Evolutionary conservation across 2,113 vertebrate genomes (phyloP), one percentile per base, ranked within the genome.

Genomic region (Dasypus novemcinctus): DNA sequence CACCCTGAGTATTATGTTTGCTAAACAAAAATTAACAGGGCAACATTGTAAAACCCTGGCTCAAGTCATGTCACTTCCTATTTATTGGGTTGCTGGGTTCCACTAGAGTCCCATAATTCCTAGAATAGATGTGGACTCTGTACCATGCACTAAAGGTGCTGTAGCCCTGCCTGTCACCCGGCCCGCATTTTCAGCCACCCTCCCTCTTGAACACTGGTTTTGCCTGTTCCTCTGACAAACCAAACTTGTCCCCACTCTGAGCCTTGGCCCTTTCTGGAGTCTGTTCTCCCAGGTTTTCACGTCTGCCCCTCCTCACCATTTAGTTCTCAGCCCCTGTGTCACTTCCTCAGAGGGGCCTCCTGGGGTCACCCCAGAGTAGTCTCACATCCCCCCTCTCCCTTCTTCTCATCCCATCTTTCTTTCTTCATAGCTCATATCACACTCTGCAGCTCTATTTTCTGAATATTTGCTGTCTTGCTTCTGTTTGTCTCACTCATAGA

Each of bases 101-200:
- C 27, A 33, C 2, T 2, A n/a, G n/a, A 41, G 1, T 8, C 46
- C 52, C 33, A 12, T 23, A 20, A 31, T 69, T 59, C 29, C 52
- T 20, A 14, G 29, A 76, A 1, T 61, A 36, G 59, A 18, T 12
- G n/a, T 0, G 0, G 79, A 46, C 13, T 33, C 46, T 0, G 5
- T 20, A 36, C 20, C 31, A 1, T n/a, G 76, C 18, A 52, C 27
- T 3, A 3, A 23, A 52, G 20, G 7, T n/a, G 46, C 10, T 1
- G 5, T 5, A 4, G 41, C 0, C 0, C 5, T 5, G 5, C 38
- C 81, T 27, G 0, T 4, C 1, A 2, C 1, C 18, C 52, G 36
- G 1, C 2, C 43, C 23, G 36, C 49, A 13, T 0, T 7, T 20
- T 46, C 36, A 31, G 7, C 21, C 17, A 2, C 46, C 15, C 7